A percentile compares a stretch with the other conserved stretches of the same genome.
phyloP scores from a whole-genome alignment of 2,113 vertebrate species.

The Xenus cinereus region DNA sequence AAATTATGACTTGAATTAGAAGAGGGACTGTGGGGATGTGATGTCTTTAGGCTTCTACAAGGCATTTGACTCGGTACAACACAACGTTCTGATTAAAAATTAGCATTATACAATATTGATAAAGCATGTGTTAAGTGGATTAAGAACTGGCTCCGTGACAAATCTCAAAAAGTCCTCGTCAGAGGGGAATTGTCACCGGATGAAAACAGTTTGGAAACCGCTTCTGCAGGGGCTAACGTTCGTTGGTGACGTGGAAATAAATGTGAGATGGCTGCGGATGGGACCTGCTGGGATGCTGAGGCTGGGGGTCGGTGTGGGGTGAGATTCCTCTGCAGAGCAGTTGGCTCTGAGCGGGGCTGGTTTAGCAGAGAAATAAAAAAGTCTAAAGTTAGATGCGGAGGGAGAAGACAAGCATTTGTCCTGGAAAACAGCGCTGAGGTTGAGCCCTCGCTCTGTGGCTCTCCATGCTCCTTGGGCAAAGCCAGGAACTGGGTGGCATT shows the following conservation, averaged over 20 bases:
- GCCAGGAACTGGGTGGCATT: background rate
- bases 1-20: slow-evolving; percentile 39
- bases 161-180: slow-evolving; percentile 5
- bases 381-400: background rate
- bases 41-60: slow-evolving; percentile 15
- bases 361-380: background rate
- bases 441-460: fast-evolving
- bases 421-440: background rate
- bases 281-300: background rate
- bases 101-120: slow-evolving; percentile 54
- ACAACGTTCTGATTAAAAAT: slow-evolving; percentile 38
- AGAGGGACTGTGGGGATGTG: background rate
- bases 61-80: slow-evolving; percentile 17
- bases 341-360: background rate
- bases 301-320: fast-evolving
- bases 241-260: background rate
- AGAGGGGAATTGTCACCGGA: background rate
- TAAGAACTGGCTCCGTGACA: slow-evolving; percentile 21
- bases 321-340: background rate
- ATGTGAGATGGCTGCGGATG: background rate
- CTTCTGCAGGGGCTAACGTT: background rate
- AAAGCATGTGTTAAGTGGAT: slow-evolving; percentile 26
- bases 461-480: fast-evolving
- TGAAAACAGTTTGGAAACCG: background rate
- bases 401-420: background rate